These are phyloP conservation scores for Tupaia tana DNA, from an alignment of 2,113 vertebrate species.

Conservation along the genomic window DNA sequence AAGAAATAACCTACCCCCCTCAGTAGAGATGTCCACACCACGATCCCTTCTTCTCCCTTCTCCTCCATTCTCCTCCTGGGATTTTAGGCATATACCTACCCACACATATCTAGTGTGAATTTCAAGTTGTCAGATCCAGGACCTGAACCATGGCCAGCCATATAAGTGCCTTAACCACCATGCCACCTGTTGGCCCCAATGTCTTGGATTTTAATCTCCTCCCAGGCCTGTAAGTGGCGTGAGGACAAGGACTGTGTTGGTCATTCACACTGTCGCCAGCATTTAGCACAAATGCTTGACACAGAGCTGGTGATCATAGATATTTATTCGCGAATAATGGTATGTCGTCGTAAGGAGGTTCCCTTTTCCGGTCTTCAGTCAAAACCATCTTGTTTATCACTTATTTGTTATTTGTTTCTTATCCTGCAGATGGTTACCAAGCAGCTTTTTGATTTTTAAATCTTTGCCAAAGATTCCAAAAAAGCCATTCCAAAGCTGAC, in stretches of 20 bases:
- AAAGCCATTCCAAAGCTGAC: constrained; percentile 64
- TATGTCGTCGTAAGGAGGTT: not conserved
- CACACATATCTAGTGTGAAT: too few relatives aligned
- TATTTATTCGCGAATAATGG: not conserved
- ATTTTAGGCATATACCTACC: too few relatives aligned
- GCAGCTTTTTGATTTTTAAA: constrained; percentile 66
- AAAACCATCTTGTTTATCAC: not conserved
- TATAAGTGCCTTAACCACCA: too few relatives aligned
- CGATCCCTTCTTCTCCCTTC: too few relatives aligned
- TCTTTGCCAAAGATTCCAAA: constrained; percentile 66
- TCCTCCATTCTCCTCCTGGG: too few relatives aligned
- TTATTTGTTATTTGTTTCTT: constrained; percentile 44
- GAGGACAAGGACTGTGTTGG: not conserved
- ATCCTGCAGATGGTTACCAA: constrained; percentile 39
- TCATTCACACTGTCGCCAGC: fast-evolving
- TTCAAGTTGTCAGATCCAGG: too few relatives aligned
- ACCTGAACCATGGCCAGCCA: too few relatives aligned
- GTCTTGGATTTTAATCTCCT: not conserved
- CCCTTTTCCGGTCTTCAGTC: not conserved
- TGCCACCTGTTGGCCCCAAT: too few relatives aligned
- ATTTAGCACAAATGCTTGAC: not conserved
- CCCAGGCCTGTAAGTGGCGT: fast-evolving
- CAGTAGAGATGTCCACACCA: too few relatives aligned
- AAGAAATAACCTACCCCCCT: too few relatives aligned
- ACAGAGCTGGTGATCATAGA: not conserved